Evolutionary conservation across 2,113 vertebrate species (phyloP), one percentile per base, ranked within the genome.

Genomic region (Myocastor coypus): DNA sequence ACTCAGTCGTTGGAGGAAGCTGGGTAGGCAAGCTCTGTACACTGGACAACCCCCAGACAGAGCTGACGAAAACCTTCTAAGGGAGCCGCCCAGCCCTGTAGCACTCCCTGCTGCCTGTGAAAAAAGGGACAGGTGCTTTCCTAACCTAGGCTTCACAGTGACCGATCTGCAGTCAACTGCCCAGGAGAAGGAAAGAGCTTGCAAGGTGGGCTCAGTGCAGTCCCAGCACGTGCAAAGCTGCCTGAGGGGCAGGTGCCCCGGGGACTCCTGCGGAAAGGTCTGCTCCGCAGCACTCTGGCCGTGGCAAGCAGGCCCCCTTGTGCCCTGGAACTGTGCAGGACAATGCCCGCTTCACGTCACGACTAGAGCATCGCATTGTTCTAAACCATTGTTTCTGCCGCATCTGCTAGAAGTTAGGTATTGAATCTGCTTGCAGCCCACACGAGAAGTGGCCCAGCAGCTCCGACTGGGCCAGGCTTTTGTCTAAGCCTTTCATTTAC

Each of bases 1-100:
- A 42, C 28, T 8, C 0, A 28, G 83, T 40, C 22, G 3, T 0
- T 3, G 40, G 28, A 87, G 59, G 17, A 34, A 5, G 81, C 20
- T 20, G 13, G 7, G 26, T 1, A 12, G 68, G 85, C 8, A 2
- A 0, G 30, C 1, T 11, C 50, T 0, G 3, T 1, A 20, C 0
- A 87, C 69, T 50, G 7, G 37, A 3, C 37, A 63, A 63, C 37
- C 24, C 66, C 0, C 46, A 4, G 52, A 17, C 7, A 34, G 24
- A 9, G 9, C 5, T 1, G 57, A 66, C 37, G 6, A 8, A 32
- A 20, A 1, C 6, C 61, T 12, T 9, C 7, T 46, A 46, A 7
- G 34, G 22, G 12, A 10, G 30, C 57, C 73, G 2, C 32, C 61
- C 69, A 10, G 64, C 75, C n/a, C 9, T 10, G 7, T 28, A 5